phyloP scores from a whole-genome alignment of 2,113 vertebrate species.

The Gasterosteus aculeatus region DNA sequence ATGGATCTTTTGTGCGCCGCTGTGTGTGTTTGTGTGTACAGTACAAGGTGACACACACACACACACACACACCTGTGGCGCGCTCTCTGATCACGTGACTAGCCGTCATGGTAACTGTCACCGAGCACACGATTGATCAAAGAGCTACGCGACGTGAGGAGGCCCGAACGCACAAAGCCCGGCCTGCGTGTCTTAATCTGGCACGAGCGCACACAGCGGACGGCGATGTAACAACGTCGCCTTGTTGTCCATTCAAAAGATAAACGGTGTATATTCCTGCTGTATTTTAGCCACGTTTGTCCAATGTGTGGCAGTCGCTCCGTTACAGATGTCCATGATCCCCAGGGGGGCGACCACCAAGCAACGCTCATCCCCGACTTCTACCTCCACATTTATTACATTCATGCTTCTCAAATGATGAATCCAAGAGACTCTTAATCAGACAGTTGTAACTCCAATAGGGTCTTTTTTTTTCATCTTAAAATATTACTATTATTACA shows the following conservation, averaged over 20 bases:
- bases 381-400: too few relatives aligned
- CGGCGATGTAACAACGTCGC: background rate
- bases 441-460: too few relatives aligned
- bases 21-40: background rate
- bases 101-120: conserved; percentile 69
- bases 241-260: background rate
- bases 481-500: background rate
- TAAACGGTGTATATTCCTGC: background rate
- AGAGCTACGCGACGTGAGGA: conserved; percentile 38
- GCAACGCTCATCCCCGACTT: too few relatives aligned
- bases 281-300: background rate
- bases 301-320: background rate
- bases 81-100: conserved; percentile 57
- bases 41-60: conserved; percentile 62
- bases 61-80: conserved; percentile 50
- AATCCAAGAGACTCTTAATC: too few relatives aligned
- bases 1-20: conserved; percentile 45
- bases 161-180: conserved; percentile 15
- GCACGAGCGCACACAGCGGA: background rate
- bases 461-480: background rate
- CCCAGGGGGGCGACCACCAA: too few relatives aligned
- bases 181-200: background rate
- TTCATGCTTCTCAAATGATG: too few relatives aligned
- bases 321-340: too few relatives aligned
- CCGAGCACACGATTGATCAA: conserved; percentile 58